Conservation (phyloP, 2,888 invertebrate genomes). For the Idaea aversata region DNA sequence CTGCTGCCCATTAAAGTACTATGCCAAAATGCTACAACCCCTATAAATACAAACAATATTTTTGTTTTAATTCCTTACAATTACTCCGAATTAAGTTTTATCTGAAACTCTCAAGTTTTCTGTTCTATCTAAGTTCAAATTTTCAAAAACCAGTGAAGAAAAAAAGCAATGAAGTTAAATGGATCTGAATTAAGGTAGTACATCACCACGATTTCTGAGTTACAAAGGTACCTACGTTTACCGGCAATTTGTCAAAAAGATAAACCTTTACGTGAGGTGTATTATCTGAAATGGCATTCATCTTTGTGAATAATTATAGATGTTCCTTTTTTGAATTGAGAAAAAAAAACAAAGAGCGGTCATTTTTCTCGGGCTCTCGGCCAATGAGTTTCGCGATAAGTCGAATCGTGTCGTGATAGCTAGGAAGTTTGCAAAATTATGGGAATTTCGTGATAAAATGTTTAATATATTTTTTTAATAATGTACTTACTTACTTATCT, state of each 20-base stretch:
- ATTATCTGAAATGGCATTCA: constrained; percentile 68
- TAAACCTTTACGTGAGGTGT: constrained; percentile 68
- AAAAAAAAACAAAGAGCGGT: constrained; percentile 35
- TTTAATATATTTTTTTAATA: too few relatives aligned
- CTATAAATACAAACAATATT: too few relatives aligned
- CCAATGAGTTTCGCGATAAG: not conserved
- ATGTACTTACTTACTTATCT: too few relatives aligned
- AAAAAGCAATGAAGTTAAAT: constrained; percentile 6
- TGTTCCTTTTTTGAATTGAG: constrained; percentile 40
- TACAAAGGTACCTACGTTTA: constrained; percentile 46
- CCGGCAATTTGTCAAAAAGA: constrained; percentile 72
- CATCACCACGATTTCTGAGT: constrained; percentile 54
- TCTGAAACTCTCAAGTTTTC: not conserved
- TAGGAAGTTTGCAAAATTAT: not conserved
- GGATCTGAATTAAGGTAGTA: constrained; percentile 23
- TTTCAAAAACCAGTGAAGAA: not conserved
- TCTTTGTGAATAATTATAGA: constrained; percentile 72
- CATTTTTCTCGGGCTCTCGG: constrained; percentile 27
- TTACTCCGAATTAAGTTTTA: too few relatives aligned
- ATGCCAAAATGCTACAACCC: too few relatives aligned
- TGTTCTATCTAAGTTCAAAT: not conserved
- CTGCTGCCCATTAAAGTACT: too few relatives aligned
- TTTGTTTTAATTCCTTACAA: too few relatives aligned
- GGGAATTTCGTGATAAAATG: not conserved
- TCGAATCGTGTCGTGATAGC: not conserved